phyloP scores from a whole-genome alignment of 1,140 invertebrate species.

The Drosophila ogumai region DNA sequence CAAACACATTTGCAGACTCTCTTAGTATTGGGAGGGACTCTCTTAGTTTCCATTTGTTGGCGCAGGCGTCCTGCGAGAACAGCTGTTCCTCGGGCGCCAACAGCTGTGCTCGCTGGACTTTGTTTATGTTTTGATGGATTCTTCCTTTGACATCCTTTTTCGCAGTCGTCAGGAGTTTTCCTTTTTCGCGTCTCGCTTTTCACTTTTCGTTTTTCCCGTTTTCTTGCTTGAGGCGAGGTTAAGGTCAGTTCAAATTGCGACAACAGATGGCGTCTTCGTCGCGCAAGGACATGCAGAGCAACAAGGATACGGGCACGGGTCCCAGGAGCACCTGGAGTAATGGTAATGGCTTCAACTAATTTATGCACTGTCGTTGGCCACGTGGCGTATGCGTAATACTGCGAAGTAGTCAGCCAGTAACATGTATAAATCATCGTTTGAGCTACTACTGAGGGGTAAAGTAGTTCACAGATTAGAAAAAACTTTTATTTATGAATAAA shows the following conservation, averaged over 20 bases:
- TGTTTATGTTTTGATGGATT: constrained; percentile 64
- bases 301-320: constrained; percentile 15
- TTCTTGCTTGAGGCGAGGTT: constrained; percentile 50
- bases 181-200: constrained; percentile 7
- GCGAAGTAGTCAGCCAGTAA: constrained; percentile 12
- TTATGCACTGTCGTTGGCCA: constrained; percentile 51
- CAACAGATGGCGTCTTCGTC: constrained; percentile 71
- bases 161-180: constrained; percentile 6
- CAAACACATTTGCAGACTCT: constrained; percentile 45
- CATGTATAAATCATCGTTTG: constrained; percentile 36
- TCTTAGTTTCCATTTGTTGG: constrained; percentile 35
- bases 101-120: constrained; percentile 47
- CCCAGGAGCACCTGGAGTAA: constrained; percentile 36
- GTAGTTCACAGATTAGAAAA: constrained; percentile 4
- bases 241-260: constrained; percentile 63
- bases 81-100: constrained; percentile 43
- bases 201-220: neutral
- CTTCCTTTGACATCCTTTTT: constrained; percentile 22
- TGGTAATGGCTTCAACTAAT: constrained; percentile 73
- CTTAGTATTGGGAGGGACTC: constrained; percentile 6
- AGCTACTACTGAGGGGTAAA: constrained; percentile 8
- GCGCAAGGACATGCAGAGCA: constrained; percentile 1
- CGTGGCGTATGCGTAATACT: constrained; percentile 59
- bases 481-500: constrained; percentile 22
- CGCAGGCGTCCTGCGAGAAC: constrained; percentile 58